Base-by-base conservation (phyloP, 2,113 vertebrate species). In the Vulpes vulpes region DNA sequence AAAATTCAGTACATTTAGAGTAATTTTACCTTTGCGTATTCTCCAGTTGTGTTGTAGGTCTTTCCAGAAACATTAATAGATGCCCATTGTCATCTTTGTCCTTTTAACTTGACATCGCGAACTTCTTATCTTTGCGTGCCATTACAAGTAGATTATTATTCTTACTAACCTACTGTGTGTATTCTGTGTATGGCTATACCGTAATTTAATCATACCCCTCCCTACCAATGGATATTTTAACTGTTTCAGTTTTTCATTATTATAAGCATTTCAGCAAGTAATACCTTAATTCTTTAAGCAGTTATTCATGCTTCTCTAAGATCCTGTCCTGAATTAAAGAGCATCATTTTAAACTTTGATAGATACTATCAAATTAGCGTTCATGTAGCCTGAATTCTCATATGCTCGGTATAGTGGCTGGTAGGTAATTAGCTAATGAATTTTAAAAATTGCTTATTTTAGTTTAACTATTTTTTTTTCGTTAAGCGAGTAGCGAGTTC, bases 371-470 rank as follows among this genome's bases (percentile, higher is more conserved):
- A 74, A 69, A 16, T 82, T 93, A 74, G 20, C 25, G 23, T 55
- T 89, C 64, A 81, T 3, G 35, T 74, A 74, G 11, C 49, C 49
- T 91, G 51, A 86, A 78, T 78, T 96, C 78, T 81, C 30, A 12
- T 67, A 35, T 90, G 90, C 60, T 93, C 4, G 82, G 17, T 69
- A 49, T 62, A 87, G 16, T 81, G 15, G 35, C 1, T 85, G n/a
- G 55, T 85, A 81, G 12, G 27, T 87, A 64, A 22, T 88, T 90
- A 30, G 65, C 25, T 91, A 27, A 73, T 80, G 57, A 74, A 76
- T 78, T 91, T 92, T 84, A 35, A 38, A 82, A 90, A 74, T 93
- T 76, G 59, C 38, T 85, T 74, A 25, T 74, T 71, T 94, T 30
- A 82, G 85, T 84, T 82, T 88, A 71, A 32, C 17, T 43, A 43